Evolutionary conservation across 1,140 invertebrate species (phyloP).

Genomic region (Ceratitis capitata): DNA sequence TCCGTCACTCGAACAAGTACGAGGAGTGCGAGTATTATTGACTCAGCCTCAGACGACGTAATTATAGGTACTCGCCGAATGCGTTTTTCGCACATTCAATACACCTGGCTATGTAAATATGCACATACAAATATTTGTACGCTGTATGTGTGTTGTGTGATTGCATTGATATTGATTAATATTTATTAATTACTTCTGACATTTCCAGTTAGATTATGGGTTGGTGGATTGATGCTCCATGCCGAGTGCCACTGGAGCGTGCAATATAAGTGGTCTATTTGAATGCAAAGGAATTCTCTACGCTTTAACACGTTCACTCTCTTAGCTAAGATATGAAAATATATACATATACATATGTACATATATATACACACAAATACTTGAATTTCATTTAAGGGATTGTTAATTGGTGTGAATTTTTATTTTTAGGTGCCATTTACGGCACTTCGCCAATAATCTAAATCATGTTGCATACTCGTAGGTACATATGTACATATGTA

Average conservation of each 20-base stretch:
- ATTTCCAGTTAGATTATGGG: neutral
- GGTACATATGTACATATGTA: neutral
- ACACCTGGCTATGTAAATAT: neutral
- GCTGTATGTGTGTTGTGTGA: neutral
- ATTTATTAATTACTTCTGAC: slow-evolving; percentile 36
- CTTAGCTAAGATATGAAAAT: neutral
- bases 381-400: neutral
- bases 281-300: slow-evolving; percentile 6
- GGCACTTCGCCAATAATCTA: neutral
- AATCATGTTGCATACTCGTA: neutral
- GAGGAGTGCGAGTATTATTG: neutral
- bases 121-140: neutral
- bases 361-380: neutral
- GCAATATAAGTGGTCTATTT: slow-evolving; percentile 23
- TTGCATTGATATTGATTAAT: slow-evolving; percentile 28
- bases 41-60: neutral
- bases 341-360: neutral
- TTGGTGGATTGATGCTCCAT: slow-evolving; percentile 15
- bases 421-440: slow-evolving; percentile 23
- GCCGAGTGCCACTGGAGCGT: slow-evolving; percentile 2
- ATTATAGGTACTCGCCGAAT: neutral
- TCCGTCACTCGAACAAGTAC: neutral
- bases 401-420: slow-evolving; percentile 31
- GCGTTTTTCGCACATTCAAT: neutral
- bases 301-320: slow-evolving; percentile 15